Evolutionary conservation across 2,113 vertebrate genomes (phyloP), one percentile per base, ranked within the genome.

Genomic region (Corydoras maculifer): DNA sequence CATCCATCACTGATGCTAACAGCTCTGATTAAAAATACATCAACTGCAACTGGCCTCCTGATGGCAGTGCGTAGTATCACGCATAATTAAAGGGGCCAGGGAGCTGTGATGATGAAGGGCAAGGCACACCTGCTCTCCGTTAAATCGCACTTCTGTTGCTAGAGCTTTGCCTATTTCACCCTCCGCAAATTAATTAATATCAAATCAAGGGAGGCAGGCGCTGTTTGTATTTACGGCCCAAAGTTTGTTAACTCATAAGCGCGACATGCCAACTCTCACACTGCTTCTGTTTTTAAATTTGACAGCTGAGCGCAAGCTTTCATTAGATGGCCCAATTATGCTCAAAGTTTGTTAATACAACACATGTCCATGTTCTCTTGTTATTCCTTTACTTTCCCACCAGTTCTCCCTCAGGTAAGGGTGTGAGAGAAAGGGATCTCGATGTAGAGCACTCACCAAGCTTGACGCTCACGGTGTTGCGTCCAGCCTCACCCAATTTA

Each of bases 11-110:
- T 83, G 87, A 86, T 84, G 87, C 86, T 88, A 89, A 90, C 86
- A 87, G 86, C 84, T 87, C 85, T 88, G 86, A 90, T 90, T 90
- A 89, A 90, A 90, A 89, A 89, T 87, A 88, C 86, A 89, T 89
- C 87, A 86, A 87, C 84, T 87, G 84, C 82, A 82, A 84, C 81
- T 85, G 65, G 81, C 84, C 86, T 84, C 85, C 84, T 73, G 84
- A 83, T 88, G 82, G 82, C 80, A 82, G 80, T 77, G 79, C 83
- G 82, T 86, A 82, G 83, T 86, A 88, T 85, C 83, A 82, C 85
- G 78, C 79, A 81, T 90, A 90, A 90, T 89, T 89, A 87, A 60
- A 84, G 85, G 66, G 75, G 86, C 86, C 82, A 87, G 88, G 88
- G 85, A 84, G 76, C 69, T 85, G 86, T 80, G 87, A 88, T 87